phyloP scores from a whole-genome alignment of 2,888 invertebrate genomes.

The Chironomus tentans region DNA sequence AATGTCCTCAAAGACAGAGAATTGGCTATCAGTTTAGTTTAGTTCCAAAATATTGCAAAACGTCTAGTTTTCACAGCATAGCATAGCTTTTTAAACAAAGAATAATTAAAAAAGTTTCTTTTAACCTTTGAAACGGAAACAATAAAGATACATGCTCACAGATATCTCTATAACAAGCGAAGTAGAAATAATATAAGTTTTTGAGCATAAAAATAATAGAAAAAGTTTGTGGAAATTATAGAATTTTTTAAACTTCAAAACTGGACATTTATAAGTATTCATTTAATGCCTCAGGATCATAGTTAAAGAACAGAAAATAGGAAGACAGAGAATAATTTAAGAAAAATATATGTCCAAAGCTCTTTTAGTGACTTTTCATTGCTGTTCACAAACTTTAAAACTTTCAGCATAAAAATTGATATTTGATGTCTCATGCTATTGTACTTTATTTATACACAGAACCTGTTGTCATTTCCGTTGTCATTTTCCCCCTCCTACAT shows the following conservation, averaged over 20 bases:
- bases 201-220: neutral
- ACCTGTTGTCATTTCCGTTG: conserved; percentile 13
- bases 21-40: no score
- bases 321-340: neutral
- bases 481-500: neutral
- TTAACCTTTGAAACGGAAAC: neutral
- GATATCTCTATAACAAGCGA: no score
- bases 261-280: neutral
- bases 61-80: no score
- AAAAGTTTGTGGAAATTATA: neutral
- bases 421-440: conserved; percentile 10
- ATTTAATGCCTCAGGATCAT: neutral
- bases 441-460: neutral
- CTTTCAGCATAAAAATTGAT: conserved; percentile 1
- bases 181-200: no score
- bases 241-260: neutral
- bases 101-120: neutral
- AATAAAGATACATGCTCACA: no score
- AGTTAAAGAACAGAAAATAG: neutral
- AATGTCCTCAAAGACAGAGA: no score
- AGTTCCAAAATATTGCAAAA: no score
- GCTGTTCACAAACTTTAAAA: neutral
- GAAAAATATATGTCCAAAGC: neutral
- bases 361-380: neutral
- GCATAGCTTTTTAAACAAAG: neutral